These are phyloP conservation scores for Bujurquina vittata DNA, from an alignment of 2,113 vertebrate species.

Conservation along the genomic window DNA sequence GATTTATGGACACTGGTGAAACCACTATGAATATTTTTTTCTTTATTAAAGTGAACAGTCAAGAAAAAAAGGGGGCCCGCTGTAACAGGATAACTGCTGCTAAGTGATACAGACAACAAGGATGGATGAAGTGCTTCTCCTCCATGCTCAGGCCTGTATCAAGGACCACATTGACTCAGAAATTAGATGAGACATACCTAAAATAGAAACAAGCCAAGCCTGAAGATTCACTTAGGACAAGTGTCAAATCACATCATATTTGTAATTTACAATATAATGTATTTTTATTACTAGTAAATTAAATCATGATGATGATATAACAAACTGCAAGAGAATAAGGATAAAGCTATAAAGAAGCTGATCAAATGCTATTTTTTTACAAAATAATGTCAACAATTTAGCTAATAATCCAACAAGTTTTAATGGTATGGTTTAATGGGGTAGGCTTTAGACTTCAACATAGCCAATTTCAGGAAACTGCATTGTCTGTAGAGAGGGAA, in stretches of 20 bases:
- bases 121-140: constrained; percentile 26
- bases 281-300: background rate
- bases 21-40: background rate
- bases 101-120: constrained; percentile 32
- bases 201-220: background rate
- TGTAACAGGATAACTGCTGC: constrained; percentile 48
- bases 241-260: background rate
- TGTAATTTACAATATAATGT: background rate
- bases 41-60: background rate
- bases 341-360: fast-evolving
- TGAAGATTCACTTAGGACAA: background rate
- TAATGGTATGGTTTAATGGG: background rate
- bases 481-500: constrained; percentile 18
- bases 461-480: constrained; percentile 2
- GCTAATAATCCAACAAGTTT: background rate
- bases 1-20: background rate
- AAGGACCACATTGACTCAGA: background rate
- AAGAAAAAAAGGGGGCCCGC: background rate
- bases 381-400: background rate
- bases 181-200: constrained; percentile 27
- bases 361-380: background rate
- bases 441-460: background rate
- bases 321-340: background rate
- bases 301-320: background rate
- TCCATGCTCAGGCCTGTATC: constrained; percentile 1